Percentiles rank a stretch among this genome's conserved stretches.
Conservation (phyloP, 1,140 invertebrate species). For the Eumaeus atala region DNA sequence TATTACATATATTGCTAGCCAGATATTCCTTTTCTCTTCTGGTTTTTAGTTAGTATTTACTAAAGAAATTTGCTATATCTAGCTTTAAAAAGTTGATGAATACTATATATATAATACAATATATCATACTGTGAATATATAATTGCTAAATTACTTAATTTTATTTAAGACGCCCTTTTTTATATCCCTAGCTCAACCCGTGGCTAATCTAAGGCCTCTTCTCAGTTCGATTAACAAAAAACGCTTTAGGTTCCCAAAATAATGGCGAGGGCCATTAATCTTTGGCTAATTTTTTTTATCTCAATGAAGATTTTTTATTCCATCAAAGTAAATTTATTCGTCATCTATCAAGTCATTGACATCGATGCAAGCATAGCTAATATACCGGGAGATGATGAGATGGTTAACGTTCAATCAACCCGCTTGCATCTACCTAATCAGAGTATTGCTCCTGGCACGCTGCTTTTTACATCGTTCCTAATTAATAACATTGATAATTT, state of each 20-base stretch:
- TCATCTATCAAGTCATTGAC: conserved; percentile 68
- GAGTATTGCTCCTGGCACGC: conserved; percentile 28
- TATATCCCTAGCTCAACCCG: too few species aligned
- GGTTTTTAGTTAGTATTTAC: too few species aligned
- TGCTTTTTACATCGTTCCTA: conserved; percentile 13
- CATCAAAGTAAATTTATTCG: conserved; percentile 34
- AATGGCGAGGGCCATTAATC: background rate
- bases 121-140: too few species aligned
- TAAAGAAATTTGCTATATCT: too few species aligned
- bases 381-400: conserved; percentile 61
- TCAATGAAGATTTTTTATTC: conserved; percentile 3
- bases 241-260: background rate
- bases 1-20: too few species aligned
- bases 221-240: background rate
- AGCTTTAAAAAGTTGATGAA: too few species aligned
- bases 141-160: too few species aligned
- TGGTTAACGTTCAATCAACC: conserved; percentile 58
- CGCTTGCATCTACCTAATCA: conserved; percentile 56
- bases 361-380: conserved; percentile 44
- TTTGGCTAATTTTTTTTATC: conserved; percentile 2
- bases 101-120: too few species aligned
- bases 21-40: too few species aligned
- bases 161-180: too few species aligned
- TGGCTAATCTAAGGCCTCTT: too few species aligned
- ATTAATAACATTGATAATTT: conserved; percentile 12